A percentile compares a stretch with the other conserved stretches of the same genome.
These are phyloP conservation scores for Hydrochoerus hydrochaeris DNA, from an alignment of 2,113 vertebrate species.

Conservation along the genomic window DNA sequence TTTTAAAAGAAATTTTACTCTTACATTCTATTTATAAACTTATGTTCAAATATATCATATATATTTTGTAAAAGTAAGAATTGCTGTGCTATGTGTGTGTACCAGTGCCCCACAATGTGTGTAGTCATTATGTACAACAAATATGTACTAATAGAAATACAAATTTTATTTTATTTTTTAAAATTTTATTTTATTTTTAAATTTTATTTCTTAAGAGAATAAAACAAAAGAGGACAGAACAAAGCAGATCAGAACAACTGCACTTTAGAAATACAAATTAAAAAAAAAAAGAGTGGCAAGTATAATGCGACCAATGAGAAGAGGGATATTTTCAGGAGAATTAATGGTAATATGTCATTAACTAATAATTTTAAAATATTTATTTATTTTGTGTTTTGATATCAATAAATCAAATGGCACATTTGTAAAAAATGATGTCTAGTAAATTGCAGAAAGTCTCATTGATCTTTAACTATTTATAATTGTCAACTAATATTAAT, in stretches of 20 bases:
- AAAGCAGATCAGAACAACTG: too few relatives aligned
- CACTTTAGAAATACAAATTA: too few relatives aligned
- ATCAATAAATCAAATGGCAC: neutral
- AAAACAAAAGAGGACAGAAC: too few relatives aligned
- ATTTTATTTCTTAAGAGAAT: too few relatives aligned
- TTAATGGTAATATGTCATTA: neutral
- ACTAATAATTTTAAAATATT: neutral
- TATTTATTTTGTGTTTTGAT: neutral
- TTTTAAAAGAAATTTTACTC: neutral
- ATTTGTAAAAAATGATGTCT: neutral
- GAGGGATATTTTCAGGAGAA: neutral
- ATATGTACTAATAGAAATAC: neutral
- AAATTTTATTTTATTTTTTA: too few relatives aligned
- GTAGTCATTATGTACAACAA: neutral
- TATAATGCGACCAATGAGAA: neutral
- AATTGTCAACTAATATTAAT: neutral
- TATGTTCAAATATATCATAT: constrained; percentile 1
- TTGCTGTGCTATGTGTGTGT: neutral
- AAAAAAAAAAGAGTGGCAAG: neutral
- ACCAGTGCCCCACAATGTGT: neutral
- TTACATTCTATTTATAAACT: neutral
- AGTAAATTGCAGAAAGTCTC: neutral
- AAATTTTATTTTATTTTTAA: too few relatives aligned
- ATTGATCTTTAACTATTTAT: neutral
- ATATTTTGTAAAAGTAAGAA: neutral